phyloP scores from a whole-genome alignment of 2,888 invertebrate genomes.

The Polyommatus icarus region DNA sequence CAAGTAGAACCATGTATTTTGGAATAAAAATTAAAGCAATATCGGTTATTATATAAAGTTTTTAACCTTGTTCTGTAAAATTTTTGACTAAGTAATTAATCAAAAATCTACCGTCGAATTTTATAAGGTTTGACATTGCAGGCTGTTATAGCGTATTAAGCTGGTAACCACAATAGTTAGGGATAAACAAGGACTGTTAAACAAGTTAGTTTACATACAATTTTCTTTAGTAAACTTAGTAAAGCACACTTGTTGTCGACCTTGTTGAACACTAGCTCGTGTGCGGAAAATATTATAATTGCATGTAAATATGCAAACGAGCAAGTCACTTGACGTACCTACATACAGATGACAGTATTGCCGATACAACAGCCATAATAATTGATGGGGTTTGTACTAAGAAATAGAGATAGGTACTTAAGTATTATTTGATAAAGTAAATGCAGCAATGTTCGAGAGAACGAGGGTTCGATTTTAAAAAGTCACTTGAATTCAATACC shows the following conservation, averaged over 20 bases:
- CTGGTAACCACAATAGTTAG: background rate
- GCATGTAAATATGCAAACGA: constrained; percentile 26
- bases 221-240: constrained; percentile 11
- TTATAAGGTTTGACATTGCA: too few species aligned
- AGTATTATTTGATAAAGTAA: too few species aligned
- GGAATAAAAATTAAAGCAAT: too few species aligned
- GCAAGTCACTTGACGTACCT: background rate
- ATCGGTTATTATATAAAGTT: too few species aligned
- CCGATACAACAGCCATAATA: background rate
- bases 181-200: background rate
- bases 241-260: constrained; percentile 24
- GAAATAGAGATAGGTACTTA: too few species aligned
- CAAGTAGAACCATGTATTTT: too few species aligned
- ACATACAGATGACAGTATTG: constrained; percentile 8
- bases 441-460: background rate
- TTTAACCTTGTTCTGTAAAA: too few species aligned
- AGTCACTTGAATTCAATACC: background rate
- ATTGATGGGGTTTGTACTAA: too few species aligned
- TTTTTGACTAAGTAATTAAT: too few species aligned
- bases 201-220: background rate
- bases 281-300: constrained; percentile 31
- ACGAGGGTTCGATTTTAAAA: background rate
- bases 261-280: constrained; percentile 30
- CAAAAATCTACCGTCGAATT: too few species aligned
- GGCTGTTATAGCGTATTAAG: background rate